Evolutionary conservation across 2,113 vertebrate species (phyloP), one percentile per base, ranked within the genome.

Genomic region (Coryphaenoides rupestris): DNA sequence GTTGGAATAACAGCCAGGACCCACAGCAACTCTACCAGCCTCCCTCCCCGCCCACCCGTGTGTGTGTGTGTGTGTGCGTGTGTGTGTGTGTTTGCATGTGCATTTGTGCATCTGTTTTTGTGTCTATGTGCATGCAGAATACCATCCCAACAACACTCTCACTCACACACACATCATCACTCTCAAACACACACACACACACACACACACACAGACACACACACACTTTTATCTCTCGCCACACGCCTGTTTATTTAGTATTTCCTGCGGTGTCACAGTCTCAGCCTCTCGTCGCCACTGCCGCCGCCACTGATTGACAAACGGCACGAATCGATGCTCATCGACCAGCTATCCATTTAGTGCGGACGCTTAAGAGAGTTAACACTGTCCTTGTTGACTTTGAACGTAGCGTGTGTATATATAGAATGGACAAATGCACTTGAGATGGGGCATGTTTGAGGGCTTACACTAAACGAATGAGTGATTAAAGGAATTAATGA

Each of bases 1-100:
- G 96, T 98, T 91, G 96, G 95, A 95, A 94, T 98, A 96, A 98
- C 95, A 98, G 89, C 90, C 93, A 90, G 90, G 46, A 90, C 93
- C 86, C 63, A 84, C 15, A 57, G 68, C 86, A 77, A 65, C 87
- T 55, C 65, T 54, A 54, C 65, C 57, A 65, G 70, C 62, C 67
- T 60, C 56, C n/a, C 62, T 68, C 63, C 23, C 14, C 23, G 45
- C 17, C 15, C 50, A 46, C 50, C 21, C 50, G 60, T 50, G 60
- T 62, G 45, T n/a, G 56, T 60, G 60, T 21, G 22, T 66, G 24
- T 26, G 24, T 6, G 24, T 26, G 24, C 24, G 2, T 33, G 28
- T 33, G 28, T 33, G 28, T 33, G 28, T 33, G 28, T 33, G 28
- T 33, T 33, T 33, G 28, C 10, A 9, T 33, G 28, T 33, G 33